These are phyloP conservation scores for Apodemia duryi DNA, from an alignment of 2,888 invertebrate species.

Conservation along the genomic window DNA sequence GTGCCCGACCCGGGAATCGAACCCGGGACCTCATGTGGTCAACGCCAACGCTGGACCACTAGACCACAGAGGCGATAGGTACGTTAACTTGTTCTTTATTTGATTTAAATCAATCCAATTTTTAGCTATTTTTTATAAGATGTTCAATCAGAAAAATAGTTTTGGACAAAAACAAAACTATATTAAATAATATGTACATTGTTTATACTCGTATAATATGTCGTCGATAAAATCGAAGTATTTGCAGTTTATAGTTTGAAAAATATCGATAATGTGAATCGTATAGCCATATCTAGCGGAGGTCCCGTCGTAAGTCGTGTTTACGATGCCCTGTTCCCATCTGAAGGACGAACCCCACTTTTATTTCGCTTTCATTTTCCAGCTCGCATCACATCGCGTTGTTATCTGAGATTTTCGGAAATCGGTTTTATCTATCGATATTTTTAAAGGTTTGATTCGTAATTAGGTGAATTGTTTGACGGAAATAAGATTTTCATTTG, in stretches of 20 bases:
- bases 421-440: conserved; percentile 6
- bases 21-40: no score
- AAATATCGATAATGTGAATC: conserved; percentile 3
- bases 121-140: no score
- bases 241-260: neutral
- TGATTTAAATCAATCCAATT: no score
- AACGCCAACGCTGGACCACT: no score
- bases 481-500: neutral
- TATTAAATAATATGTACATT: no score
- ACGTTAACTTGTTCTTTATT: no score
- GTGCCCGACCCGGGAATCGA: no score
- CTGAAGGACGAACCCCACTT: conserved; percentile 34
- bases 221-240: no score
- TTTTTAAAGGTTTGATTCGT: conserved; percentile 1
- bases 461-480: neutral
- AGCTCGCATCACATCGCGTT: conserved; percentile 30
- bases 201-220: no score
- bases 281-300: conserved; percentile 3
- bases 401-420: conserved; percentile 29
- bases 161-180: no score
- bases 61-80: no score
- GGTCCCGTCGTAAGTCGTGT: conserved; percentile 1
- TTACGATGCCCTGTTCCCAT: conserved; percentile 4
- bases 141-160: no score
- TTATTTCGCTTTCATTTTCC: conserved; percentile 50